phyloP scores from a whole-genome alignment of 92 coral and sea anemone species.

The Zoanthus sociatus region DNA sequence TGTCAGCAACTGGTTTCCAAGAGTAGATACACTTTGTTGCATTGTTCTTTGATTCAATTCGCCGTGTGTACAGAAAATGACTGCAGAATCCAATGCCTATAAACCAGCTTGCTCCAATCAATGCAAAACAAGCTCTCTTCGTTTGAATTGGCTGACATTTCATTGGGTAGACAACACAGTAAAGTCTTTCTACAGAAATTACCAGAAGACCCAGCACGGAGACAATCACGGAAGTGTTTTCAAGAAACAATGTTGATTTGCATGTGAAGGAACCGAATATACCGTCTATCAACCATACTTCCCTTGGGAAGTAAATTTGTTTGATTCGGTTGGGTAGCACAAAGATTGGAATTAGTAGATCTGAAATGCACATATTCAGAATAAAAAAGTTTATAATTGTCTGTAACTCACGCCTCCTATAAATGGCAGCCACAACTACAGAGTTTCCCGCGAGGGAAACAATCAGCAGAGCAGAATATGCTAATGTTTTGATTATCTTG shows the following conservation, averaged over 20 bases:
- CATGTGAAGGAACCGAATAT: not conserved
- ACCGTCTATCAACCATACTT: conserved; percentile 25
- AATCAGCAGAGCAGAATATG: not conserved
- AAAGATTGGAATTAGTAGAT: conserved; percentile 30
- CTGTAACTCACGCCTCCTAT: not conserved
- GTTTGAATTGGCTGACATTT: conserved; percentile 28
- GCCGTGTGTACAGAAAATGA: conserved; percentile 24
- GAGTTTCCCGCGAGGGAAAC: conserved; percentile 11
- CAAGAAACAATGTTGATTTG: conserved; percentile 1
- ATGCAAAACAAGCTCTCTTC: conserved; percentile 4
- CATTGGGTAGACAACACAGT: conserved; percentile 28
- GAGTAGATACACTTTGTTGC: conserved; percentile 3
- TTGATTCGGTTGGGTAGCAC: conserved; percentile 41
- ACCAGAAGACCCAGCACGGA: conserved; percentile 20
- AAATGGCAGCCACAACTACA: conserved; percentile 14
- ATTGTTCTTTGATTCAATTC: not conserved
- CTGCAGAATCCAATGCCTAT: conserved; percentile 23
- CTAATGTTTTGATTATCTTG: conserved; percentile 5
- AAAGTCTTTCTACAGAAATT: conserved; percentile 14
- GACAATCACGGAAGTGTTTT: conserved; percentile 36
- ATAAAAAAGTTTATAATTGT: conserved; percentile 23
- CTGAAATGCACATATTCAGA: conserved; percentile 36
- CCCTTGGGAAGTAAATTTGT: conserved; percentile 8
- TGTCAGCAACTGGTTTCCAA: conserved; percentile 11
- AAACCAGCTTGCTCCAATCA: conserved; percentile 17